phyloP scores from a whole-genome alignment of 1,140 invertebrate genomes.

The Chelonus insularis region DNA sequence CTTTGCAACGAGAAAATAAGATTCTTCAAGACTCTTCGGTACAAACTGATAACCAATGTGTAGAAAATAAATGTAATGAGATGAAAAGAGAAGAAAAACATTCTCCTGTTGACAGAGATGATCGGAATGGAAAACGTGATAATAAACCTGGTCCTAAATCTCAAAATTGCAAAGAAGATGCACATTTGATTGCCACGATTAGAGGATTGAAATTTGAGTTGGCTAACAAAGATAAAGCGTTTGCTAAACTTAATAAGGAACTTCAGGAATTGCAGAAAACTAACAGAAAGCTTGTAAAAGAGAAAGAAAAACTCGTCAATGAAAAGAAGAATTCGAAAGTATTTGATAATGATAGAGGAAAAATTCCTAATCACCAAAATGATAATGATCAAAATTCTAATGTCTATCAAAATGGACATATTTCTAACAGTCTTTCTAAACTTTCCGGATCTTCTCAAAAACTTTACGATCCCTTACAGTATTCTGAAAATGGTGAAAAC shows the following conservation, averaged over 20 bases:
- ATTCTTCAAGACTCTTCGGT: constrained; percentile 36
- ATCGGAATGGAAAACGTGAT: constrained; percentile 29
- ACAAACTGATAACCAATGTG: no score
- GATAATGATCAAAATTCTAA: constrained; percentile 56
- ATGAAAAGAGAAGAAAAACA: no score
- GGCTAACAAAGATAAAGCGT: constrained; percentile 70
- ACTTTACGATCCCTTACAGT: constrained; percentile 57
- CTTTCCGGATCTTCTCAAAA: constrained; percentile 51
- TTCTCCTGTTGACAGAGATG: constrained; percentile 30
- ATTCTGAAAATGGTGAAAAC: constrained; percentile 58
- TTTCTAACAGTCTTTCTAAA: constrained; percentile 58
- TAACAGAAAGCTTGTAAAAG: constrained; percentile 72
- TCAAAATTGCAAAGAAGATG: constrained; percentile 67
- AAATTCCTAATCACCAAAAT: constrained; percentile 40
- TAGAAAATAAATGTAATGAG: no score
- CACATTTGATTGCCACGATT: constrained; percentile 76
- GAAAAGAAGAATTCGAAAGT: constrained; percentile 42
- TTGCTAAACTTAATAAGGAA: constrained; percentile 71
- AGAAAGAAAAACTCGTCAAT: constrained; percentile 66
- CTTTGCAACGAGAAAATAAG: constrained; percentile 38
- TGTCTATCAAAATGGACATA: constrained; percentile 53
- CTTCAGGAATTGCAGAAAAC: constrained; percentile 75
- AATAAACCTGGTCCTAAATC: constrained; percentile 40
- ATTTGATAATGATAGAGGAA: constrained; percentile 40
- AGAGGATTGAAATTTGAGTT: constrained; percentile 74